A percentile compares a stretch with the other conserved stretches of the same genome.
Conservation (phyloP, 2,113 vertebrate species). For the Pristiophorus japonicus region DNA sequence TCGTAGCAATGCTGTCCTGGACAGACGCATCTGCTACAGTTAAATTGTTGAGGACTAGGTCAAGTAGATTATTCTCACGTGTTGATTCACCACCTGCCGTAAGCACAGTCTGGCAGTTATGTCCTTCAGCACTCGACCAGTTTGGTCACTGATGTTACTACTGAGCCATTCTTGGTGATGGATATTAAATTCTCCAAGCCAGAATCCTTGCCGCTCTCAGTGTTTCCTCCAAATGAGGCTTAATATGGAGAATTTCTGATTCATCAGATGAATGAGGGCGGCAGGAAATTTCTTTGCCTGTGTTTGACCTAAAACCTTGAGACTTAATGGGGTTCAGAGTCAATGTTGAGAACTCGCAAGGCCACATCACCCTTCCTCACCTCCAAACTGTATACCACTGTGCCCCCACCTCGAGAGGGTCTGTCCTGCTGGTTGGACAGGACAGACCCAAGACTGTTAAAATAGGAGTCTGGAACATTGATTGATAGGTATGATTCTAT, state of each 20-base stretch:
- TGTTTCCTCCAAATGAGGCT: not conserved
- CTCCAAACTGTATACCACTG: not conserved
- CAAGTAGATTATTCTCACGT: not conserved
- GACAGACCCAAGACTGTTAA: not conserved
- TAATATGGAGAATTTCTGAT: not conserved
- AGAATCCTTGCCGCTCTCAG: not conserved
- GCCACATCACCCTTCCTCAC: not conserved
- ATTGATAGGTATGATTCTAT: not conserved
- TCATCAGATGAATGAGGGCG: not conserved
- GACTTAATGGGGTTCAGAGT: not conserved
- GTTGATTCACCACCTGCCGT: not conserved
- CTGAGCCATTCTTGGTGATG: not conserved
- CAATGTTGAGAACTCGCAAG: not conserved
- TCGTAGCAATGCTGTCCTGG: not conserved
- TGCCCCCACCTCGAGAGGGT: not conserved
- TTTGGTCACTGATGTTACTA: not conserved
- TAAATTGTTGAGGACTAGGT: not conserved
- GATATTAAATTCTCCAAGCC: not conserved
- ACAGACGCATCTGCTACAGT: not conserved
- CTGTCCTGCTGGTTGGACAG: not conserved
- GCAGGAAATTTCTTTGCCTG: not conserved
- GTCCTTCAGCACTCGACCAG: not conserved
- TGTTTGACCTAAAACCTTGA: not conserved
- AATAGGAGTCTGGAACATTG: not conserved
- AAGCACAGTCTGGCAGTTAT: not conserved